These are phyloP conservation scores for Charaxes varanes DNA, from an alignment of 1,140 invertebrate species.

Conservation along the genomic window DNA sequence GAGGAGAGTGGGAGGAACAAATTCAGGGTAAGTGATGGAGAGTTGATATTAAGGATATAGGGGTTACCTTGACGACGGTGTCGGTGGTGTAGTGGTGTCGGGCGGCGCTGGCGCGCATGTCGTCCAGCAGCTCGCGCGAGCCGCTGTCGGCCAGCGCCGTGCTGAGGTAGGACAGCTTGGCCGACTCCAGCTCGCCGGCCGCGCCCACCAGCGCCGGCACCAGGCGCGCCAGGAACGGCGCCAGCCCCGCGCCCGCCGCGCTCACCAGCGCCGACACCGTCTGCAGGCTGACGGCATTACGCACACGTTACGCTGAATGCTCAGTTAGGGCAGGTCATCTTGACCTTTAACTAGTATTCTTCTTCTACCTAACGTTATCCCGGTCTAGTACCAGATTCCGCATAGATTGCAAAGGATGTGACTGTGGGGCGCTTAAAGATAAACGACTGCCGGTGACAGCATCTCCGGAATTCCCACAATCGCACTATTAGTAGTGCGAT, in stretches of 20 bases:
- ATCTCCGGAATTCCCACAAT: too few species aligned
- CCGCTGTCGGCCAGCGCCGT: conserved; percentile 79
- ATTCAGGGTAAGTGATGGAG: not conserved
- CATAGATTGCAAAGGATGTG: too few species aligned
- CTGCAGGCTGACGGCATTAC: conserved; percentile 73
- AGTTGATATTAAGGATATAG: too few species aligned
- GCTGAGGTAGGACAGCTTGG: conserved; percentile 86
- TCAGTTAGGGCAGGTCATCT: too few species aligned
- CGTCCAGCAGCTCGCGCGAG: conserved; percentile 84
- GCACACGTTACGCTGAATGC: too few species aligned
- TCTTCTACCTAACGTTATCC: too few species aligned
- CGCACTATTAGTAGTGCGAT: too few species aligned
- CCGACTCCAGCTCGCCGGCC: conserved; percentile 88
- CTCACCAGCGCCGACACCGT: conserved; percentile 90
- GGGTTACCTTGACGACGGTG: conserved; percentile 85
- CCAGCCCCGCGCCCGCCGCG: conserved; percentile 84
- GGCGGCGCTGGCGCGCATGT: conserved; percentile 82
- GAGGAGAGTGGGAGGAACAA: too few species aligned
- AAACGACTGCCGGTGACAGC: too few species aligned
- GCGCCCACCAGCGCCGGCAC: conserved; percentile 90
- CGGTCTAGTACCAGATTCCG: too few species aligned
- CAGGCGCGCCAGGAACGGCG: conserved; percentile 85
- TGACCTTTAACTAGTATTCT: too few species aligned
- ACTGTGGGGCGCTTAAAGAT: too few species aligned
- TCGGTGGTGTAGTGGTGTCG: conserved; percentile 91